A percentile compares a stretch with the other conserved stretches of the same genome.
These are phyloP conservation scores for Percina caprodes DNA, from an alignment of 2,113 vertebrate genomes.

Conservation along the genomic window DNA sequence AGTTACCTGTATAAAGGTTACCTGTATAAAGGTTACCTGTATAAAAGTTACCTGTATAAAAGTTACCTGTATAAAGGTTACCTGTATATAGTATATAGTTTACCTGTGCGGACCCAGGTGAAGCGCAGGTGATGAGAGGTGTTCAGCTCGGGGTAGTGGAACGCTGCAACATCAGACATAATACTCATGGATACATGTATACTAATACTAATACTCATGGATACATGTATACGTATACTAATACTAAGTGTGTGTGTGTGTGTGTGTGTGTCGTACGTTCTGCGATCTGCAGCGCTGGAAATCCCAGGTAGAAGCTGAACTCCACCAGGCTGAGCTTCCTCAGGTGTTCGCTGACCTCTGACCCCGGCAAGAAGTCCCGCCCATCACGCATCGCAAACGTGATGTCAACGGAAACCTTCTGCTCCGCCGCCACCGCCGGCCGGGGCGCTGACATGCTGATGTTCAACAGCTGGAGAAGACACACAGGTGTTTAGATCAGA, in stretches of 20 bases:
- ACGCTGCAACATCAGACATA: constrained; percentile 80
- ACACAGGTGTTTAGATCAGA: background rate
- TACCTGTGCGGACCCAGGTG: constrained; percentile 98
- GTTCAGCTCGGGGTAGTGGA: constrained; percentile 95
- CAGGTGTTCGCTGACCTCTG: constrained; percentile 90
- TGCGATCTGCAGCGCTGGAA: constrained; percentile 92
- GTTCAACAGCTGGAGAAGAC: constrained; percentile 88
- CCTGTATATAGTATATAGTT: too few relatives aligned
- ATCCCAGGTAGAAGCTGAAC: constrained; percentile 98
- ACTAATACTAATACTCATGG: too few relatives aligned
- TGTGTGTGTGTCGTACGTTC: constrained; percentile 84
- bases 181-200: background rate
- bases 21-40: too few relatives aligned
- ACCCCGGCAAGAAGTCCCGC: constrained; percentile 87
- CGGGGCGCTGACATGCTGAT: constrained; percentile 80
- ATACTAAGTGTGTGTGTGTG: background rate
- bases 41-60: too few relatives aligned
- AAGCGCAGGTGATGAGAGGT: constrained; percentile 90
- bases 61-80: too few relatives aligned
- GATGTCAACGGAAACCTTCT: constrained; percentile 90
- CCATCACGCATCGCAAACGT: constrained; percentile 87
- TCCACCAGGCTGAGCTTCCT: constrained; percentile 93
- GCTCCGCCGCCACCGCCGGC: constrained; percentile 37
- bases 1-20: too few relatives aligned
- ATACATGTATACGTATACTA: too few relatives aligned